Percentiles rank a stretch among this genome's conserved stretches.
Conservation (phyloP, 2,113 vertebrate species). For the Xyrauchen texanus region DNA sequence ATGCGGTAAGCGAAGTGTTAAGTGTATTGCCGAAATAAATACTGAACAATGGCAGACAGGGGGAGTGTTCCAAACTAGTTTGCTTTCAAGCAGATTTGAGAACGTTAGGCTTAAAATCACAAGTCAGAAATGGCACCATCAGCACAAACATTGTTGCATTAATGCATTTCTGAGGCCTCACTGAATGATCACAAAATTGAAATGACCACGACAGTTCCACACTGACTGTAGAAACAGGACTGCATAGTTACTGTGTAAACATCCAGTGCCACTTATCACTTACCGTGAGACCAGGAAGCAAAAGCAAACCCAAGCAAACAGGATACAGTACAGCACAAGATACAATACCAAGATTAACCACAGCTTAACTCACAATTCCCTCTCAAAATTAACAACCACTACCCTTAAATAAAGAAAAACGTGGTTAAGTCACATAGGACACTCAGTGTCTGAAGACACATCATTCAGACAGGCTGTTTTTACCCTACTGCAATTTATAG, state of each 20-base stretch:
- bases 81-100: too few species aligned
- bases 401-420: background rate
- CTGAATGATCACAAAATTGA: background rate
- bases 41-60: too few species aligned
- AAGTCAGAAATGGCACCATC: too few species aligned
- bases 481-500: constrained; percentile 49
- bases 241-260: background rate
- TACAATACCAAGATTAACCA: background rate
- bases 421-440: background rate
- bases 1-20: background rate
- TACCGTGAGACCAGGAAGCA: background rate
- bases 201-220: background rate
- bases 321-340: background rate
- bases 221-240: background rate
- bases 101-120: too few species aligned
- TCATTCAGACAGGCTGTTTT: constrained; percentile 20
- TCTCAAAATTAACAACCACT: background rate
- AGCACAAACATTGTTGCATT: too few species aligned
- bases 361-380: background rate
- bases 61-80: too few species aligned
- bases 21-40: too few species aligned
- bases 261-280: background rate
- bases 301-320: constrained; percentile 17
- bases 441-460: constrained; percentile 46
- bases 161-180: too few species aligned